Evolutionary conservation across 2,888 invertebrate genomes (phyloP), one percentile per base, ranked within the genome.

Genomic region (Agrilus mali): DNA sequence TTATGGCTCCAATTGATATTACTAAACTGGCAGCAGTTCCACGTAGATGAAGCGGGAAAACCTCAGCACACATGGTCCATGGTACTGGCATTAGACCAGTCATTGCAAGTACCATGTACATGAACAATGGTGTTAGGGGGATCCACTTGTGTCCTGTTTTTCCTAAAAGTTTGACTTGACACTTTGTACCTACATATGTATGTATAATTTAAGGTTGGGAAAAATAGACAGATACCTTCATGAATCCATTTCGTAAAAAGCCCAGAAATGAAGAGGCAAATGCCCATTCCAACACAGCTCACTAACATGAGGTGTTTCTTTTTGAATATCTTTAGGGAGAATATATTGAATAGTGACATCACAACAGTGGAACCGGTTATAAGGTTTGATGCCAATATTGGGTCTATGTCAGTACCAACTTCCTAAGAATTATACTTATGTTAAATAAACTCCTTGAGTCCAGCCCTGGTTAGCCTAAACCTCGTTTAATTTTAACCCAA

Each of bases 1-100:
- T 27, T 27, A 10, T 8, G 3, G 27, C 27, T 10, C 10, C 27
- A 27, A 27, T 27, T 10, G 27, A 27, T 2, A 27, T 27, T 27
- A 27, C 27, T 10, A 27, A 27, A 27, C 27, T 27, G 1, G 27
- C 27, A 8, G 75, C 76, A 12, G 75, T 61, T 3, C 76, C 75
- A 17, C 77, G 67, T 36, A 77, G 75, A 49, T 76, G 74, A 2
- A 73, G 66, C 1, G 77, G 77, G 54, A 75, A 77, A 4, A 77
- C 59, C 61, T 77, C 77, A 0, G 77, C 77, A 1, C 75, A 76
- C 75, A 77, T 75, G 12, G 76, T 77, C 77, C 77, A 77, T 1
- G 77, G 77, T 16, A 77, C 75, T 7, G 74, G 74, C 32, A 77
- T 60, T 50, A 77, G 61, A 1, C 77, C 77, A 34, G 76, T 66